Conservation (phyloP, 1,140 invertebrate genomes). For the Achroia grisella region DNA sequence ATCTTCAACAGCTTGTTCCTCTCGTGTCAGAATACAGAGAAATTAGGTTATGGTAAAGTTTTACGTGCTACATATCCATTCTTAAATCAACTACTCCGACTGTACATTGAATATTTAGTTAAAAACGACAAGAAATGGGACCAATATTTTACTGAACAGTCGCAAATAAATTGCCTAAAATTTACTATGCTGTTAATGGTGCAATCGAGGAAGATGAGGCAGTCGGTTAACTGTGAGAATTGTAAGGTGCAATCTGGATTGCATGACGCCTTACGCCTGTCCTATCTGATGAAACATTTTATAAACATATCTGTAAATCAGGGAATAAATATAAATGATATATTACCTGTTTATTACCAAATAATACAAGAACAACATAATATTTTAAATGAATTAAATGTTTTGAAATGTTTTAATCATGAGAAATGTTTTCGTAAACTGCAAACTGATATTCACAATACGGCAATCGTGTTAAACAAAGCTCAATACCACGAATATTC, state of each 20-base stretch:
- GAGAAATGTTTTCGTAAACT: constrained; percentile 41
- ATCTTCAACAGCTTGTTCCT: constrained; percentile 28
- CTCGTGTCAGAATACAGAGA: constrained; percentile 34
- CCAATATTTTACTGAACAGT: constrained; percentile 3
- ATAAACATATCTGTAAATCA: constrained; percentile 16
- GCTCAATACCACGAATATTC: constrained; percentile 34
- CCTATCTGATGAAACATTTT: constrained; percentile 40
- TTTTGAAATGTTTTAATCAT: constrained; percentile 31
- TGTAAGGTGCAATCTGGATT: constrained; percentile 37
- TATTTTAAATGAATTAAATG: constrained; percentile 29
- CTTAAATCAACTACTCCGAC: constrained; percentile 37
- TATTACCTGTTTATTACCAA: constrained; percentile 18
- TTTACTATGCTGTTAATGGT: constrained; percentile 33
- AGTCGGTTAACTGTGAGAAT: constrained; percentile 50
- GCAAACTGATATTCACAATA: constrained; percentile 51
- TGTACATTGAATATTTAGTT: constrained; percentile 35
- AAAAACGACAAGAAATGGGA: constrained; percentile 6
- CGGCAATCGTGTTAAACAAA: constrained; percentile 42
- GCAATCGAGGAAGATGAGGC: constrained; percentile 27
- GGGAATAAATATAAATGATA: constrained; percentile 15
- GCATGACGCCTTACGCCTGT: constrained; percentile 46
- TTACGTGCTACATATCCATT: constrained; percentile 43
- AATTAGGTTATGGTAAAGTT: constrained; percentile 30
- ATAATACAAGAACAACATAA: constrained; percentile 36
- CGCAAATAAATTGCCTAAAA: constrained; percentile 29